Percentiles rank a stretch among this genome's conserved stretches.
These are phyloP conservation scores for Pristionchus pacificus DNA, from an alignment of 1,140 invertebrate genomes.

Conservation along the genomic window DNA sequence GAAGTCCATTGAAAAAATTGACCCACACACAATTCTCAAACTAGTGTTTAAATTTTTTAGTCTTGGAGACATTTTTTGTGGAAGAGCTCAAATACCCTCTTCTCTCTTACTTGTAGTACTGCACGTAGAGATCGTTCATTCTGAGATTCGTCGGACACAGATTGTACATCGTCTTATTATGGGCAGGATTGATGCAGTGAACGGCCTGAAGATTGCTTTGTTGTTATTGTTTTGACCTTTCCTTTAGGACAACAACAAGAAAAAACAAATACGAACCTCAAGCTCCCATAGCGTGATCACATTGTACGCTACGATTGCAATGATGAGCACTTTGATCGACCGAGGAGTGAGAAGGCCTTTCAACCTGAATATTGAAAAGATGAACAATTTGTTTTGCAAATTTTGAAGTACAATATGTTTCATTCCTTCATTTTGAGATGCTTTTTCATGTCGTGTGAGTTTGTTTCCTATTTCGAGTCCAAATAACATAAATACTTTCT, in stretches of 20 bases:
- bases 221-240: neutral
- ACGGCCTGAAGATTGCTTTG: slow-evolving; percentile 23
- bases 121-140: slow-evolving; percentile 38
- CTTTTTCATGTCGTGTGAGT: too few species aligned
- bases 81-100: neutral
- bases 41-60: too few species aligned
- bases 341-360: neutral
- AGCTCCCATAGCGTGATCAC: slow-evolving; percentile 41
- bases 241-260: neutral
- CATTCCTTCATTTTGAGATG: too few species aligned
- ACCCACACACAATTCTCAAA: too few species aligned
- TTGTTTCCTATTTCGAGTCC: too few species aligned
- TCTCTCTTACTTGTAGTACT: slow-evolving; percentile 39
- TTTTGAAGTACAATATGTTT: too few species aligned
- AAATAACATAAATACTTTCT: too few species aligned
- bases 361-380: too few species aligned
- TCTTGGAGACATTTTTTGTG: too few species aligned
- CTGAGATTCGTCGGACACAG: slow-evolving; percentile 44
- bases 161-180: slow-evolving; percentile 29
- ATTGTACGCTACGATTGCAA: slow-evolving; percentile 38
- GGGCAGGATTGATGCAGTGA: slow-evolving; percentile 28
- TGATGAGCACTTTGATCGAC: slow-evolving; percentile 13
- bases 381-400: too few species aligned
- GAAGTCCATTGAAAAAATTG: too few species aligned
- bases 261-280: slow-evolving; percentile 12